A percentile compares a stretch with the other conserved stretches of the same genome.
These are phyloP conservation scores for Sylvia atricapilla DNA, from an alignment of 2,113 vertebrate species.

Conservation along the genomic window DNA sequence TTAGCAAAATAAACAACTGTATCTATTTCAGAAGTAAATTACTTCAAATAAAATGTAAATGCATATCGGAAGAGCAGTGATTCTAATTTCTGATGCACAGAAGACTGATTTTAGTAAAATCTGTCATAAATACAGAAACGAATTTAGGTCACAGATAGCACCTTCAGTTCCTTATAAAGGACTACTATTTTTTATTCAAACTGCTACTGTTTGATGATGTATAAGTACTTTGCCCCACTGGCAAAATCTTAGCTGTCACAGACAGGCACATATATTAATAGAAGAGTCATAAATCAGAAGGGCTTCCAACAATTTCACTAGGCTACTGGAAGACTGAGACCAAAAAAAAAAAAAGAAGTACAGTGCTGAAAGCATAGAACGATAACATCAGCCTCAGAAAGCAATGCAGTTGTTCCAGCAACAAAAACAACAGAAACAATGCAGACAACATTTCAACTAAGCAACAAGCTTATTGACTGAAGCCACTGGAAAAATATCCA, in stretches of 20 bases:
- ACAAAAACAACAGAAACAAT: neutral
- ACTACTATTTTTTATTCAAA: constrained; percentile 17
- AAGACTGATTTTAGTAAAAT: neutral
- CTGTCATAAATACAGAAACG: neutral
- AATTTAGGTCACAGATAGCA: neutral
- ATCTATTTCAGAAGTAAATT: neutral
- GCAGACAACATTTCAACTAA: neutral
- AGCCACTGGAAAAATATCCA: neutral
- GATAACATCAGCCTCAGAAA: neutral
- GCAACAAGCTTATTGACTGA: neutral
- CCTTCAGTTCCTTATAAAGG: neutral
- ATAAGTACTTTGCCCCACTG: neutral
- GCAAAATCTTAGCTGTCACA: constrained; percentile 22
- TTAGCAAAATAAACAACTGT: neutral
- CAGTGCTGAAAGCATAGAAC: neutral
- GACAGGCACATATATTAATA: neutral
- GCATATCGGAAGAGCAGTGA: neutral
- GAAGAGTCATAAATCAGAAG: neutral
- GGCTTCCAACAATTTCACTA: neutral
- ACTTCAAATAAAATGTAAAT: constrained; percentile 5
- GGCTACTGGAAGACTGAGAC: neutral
- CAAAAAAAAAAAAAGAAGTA: neutral
- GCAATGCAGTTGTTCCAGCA: neutral
- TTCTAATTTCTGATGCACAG: neutral
- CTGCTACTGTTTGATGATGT: neutral